phyloP scores from a whole-genome alignment of 2,113 vertebrate species.

The Apus apus region DNA sequence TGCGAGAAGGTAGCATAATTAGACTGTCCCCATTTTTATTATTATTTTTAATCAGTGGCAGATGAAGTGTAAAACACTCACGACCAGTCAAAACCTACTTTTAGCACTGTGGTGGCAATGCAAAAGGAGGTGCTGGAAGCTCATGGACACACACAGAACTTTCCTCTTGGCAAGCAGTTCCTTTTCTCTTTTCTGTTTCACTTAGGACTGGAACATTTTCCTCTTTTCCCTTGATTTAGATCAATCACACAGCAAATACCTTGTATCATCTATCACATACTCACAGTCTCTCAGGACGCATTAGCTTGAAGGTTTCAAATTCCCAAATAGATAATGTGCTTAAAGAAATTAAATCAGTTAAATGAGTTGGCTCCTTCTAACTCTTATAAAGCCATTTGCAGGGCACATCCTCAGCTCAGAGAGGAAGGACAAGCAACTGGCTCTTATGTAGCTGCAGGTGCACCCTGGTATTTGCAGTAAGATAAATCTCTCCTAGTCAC shows the following conservation, averaged over 20 bases:
- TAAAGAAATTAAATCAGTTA: background rate
- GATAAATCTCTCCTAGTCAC: conserved; percentile 45
- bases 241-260: background rate
- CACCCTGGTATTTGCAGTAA: conserved; percentile 2
- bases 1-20: background rate
- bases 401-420: background rate
- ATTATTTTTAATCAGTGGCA: conserved; percentile 30
- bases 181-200: background rate
- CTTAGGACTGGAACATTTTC: background rate
- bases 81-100: background rate
- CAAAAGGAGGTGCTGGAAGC: background rate
- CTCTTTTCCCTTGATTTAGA: background rate
- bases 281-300: background rate
- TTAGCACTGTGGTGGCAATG: background rate
- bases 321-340: background rate
- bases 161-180: background rate
- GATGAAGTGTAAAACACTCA: background rate
- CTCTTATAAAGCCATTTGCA: background rate
- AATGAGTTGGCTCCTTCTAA: background rate
- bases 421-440: background rate
- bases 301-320: background rate
- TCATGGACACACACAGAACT: background rate
- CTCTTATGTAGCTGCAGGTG: background rate
- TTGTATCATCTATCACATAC: background rate
- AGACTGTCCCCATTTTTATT: background rate